Percentiles rank a stretch among this genome's conserved stretches.
Conservation (phyloP, 2,797 vertebrate genomes). For the Moxostoma hubbsi region DNA sequence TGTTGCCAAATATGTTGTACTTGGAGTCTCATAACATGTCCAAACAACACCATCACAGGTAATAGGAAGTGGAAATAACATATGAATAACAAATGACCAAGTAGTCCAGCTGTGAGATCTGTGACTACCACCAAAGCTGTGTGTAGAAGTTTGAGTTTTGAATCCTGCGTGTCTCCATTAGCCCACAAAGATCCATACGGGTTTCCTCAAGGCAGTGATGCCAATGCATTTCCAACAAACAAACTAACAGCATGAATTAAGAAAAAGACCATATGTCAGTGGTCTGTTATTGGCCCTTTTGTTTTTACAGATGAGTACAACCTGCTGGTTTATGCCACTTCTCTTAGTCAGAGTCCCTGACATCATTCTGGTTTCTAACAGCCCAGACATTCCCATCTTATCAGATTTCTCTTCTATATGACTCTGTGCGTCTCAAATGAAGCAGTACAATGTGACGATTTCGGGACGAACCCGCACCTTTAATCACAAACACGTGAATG, state of each 20-base stretch:
- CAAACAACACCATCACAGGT: slow-evolving; percentile 81
- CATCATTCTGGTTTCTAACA: background rate
- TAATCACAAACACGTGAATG: too few relatives aligned
- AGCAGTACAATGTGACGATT: slow-evolving; percentile 22
- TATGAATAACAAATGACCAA: slow-evolving; percentile 77
- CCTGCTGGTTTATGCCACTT: slow-evolving; percentile 29
- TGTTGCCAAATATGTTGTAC: slow-evolving; percentile 84
- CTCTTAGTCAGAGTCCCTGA: background rate
- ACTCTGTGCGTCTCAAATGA: background rate
- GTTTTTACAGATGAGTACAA: slow-evolving; percentile 26
- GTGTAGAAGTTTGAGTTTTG: slow-evolving; percentile 29
- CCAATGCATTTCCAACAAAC: slow-evolving; percentile 14
- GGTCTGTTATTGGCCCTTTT: background rate
- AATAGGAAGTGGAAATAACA: slow-evolving; percentile 82
- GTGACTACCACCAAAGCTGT: slow-evolving; percentile 63
- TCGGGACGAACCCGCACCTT: too few relatives aligned
- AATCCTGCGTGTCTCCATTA: slow-evolving; percentile 57
- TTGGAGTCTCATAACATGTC: slow-evolving; percentile 81
- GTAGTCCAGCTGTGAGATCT: slow-evolving; percentile 72
- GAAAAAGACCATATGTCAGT: slow-evolving; percentile 16
- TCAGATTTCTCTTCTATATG: background rate
- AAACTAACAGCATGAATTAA: background rate
- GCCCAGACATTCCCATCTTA: slow-evolving; percentile 38
- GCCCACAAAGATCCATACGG: slow-evolving; percentile 39
- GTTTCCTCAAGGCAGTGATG: background rate